phyloP scores from a whole-genome alignment of 2,888 invertebrate genomes.

The Campoletis raptor region DNA sequence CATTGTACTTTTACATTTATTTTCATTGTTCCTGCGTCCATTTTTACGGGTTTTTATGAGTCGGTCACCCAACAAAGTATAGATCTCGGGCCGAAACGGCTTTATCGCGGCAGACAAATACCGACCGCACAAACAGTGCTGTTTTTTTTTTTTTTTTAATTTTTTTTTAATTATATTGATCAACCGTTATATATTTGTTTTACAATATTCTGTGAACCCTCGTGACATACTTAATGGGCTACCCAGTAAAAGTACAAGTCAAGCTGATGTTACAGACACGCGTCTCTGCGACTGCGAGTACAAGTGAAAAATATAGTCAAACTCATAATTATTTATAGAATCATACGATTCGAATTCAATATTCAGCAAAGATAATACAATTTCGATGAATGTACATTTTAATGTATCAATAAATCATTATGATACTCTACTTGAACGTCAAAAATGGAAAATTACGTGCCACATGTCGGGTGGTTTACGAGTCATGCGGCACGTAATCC shows the following conservation, averaged over 20 bases:
- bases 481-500: not conserved
- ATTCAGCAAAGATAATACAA: not conserved
- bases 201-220: not conserved
- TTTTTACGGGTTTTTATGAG: too few relatives aligned
- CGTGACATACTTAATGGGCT: not conserved
- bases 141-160: too few relatives aligned
- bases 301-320: not conserved
- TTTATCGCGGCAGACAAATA: too few relatives aligned
- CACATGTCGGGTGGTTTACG: not conserved
- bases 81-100: too few relatives aligned
- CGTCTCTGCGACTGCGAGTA: not conserved
- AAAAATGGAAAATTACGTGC: not conserved
- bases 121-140: too few relatives aligned
- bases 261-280: not conserved
- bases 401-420: not conserved
- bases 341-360: not conserved
- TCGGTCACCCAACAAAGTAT: too few relatives aligned
- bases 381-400: not conserved
- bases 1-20: not conserved
- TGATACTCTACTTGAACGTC: not conserved
- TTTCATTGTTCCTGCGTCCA: not conserved
- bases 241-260: not conserved
- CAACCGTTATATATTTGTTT: too few relatives aligned
- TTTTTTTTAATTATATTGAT: too few relatives aligned
- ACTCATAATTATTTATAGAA: not conserved